Evolutionary conservation across 2,113 vertebrate genomes (phyloP), one percentile per base, ranked within the genome.

Genomic region (Edolisoma coerulescens): DNA sequence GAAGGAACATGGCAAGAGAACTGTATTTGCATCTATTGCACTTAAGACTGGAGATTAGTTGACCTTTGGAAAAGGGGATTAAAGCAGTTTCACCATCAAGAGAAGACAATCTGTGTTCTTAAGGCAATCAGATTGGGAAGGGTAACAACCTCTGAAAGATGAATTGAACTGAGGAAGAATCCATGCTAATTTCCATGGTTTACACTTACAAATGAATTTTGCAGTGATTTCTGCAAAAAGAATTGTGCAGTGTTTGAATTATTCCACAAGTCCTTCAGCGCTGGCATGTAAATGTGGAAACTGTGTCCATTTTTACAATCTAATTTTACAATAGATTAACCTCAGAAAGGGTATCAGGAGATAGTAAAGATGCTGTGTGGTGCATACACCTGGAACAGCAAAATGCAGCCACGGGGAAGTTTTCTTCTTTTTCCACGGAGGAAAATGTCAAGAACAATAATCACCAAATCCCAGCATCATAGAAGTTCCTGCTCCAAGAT

Each of bases 241-340:
- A 95, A 73, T 85, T 71, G 22, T 39, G 75, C 59, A 77, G 84
- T 52, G 47, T 87, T 95, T 90, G 94, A 97, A 97, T 96, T 91
- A 95, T 70, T 95, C 84, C 47, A 28, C 1, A 1, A 96, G 91
- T 89, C 90, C 95, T 96, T 95, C 86, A 63, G 79, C 42, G 61
- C 68, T 94, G 89, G 95, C 93, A 95, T 76, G 94, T 87, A 93
- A 93, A 97, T 92, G 95, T 84, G 84, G 73, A 84, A 96, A 96
- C 86, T 91, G 81, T 94, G 97, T 96, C 94, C 95, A 7, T 94
- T 96, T 98, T 97, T 96, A 97, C 96, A 96, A 93, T 96, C 95
- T 97, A 97, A 98, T 97, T 98, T 98, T 98, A 98, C 96, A 97
- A 98, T 64, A 97, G 97, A 97, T 97, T 97, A 97, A 97, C 95